Conservation (phyloP, 2,797 vertebrate genomes). For the Ctenopoma kingsleyae region DNA sequence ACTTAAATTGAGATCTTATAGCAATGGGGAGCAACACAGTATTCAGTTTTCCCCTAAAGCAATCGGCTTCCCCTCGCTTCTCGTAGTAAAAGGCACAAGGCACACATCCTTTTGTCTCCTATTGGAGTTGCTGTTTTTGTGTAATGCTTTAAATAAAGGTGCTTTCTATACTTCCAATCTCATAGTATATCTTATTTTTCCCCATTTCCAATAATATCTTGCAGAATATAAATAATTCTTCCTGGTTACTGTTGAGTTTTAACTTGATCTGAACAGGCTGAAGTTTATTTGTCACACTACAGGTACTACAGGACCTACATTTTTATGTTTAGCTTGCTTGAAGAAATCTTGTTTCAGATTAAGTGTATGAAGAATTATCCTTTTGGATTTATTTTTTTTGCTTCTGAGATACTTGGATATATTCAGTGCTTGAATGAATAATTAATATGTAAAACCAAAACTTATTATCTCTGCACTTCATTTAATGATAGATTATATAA, state of each 20-base stretch:
- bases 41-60: constrained; percentile 54
- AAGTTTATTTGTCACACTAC: constrained; percentile 46
- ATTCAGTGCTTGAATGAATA: not conserved
- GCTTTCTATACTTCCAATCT: constrained; percentile 24
- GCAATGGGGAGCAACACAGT: constrained; percentile 25
- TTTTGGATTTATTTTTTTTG: not conserved
- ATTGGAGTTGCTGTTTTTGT: constrained; percentile 29
- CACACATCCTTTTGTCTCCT: constrained; percentile 37
- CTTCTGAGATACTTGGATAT: not conserved
- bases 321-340: constrained; percentile 34
- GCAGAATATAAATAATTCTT: constrained; percentile 26
- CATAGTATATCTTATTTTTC: constrained; percentile 19
- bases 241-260: constrained; percentile 24
- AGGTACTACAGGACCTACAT: constrained; percentile 16
- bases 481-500: not conserved
- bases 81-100: constrained; percentile 32
- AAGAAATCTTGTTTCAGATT: constrained; percentile 26
- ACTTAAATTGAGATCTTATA: constrained; percentile 66
- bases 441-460: not conserved
- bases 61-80: constrained; percentile 34
- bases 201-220: constrained; percentile 37
- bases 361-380: constrained; percentile 7
- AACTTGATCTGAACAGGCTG: constrained; percentile 6
- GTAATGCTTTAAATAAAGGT: not conserved
- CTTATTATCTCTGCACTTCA: constrained; percentile 3